Base-by-base conservation (phyloP, 2,888 invertebrate species). In the Papilio protenor region DNA sequence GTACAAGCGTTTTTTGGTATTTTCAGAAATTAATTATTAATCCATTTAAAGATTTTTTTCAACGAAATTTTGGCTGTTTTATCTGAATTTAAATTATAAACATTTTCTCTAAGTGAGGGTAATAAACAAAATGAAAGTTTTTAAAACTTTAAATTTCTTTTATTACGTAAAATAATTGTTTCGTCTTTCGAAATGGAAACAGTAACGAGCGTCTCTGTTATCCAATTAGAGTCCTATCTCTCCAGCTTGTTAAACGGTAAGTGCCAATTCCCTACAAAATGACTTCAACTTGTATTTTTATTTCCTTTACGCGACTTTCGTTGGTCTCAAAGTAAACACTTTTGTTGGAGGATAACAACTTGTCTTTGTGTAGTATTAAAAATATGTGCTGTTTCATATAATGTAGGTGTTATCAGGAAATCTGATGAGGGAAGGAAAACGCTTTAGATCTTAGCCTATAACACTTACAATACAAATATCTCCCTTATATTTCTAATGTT, bases 141-240 rank as follows among this genome's bases (percentile, higher is more conserved):
- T 23, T 70, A 66, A 70, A 69, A 21, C 21, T 47, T 23, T 21
- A 23, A 47, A 70, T 70, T 70, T 70, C 47, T 45, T 47, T 70
- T 49, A 70, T 70, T 23, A 47, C 16, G 49, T 21, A 70, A 45
- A 70, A 70, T 70, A 47, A 70, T 70, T 70, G 49, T 49, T 70
- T 70, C n/a, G 47, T 27, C 18, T 18, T 71, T 71, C 49, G 18
- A 52, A 71, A 52, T 27, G n/a, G 49, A 55, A 71, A 52, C 70
- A 52, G 33, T 52, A 52, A 71, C 49, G 52, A 52, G 52, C 52
- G 16, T 27, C 18, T 71, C 71, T 71, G 18, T 52, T 71, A 71
- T 71, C 27, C 71, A 71, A 52, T 71, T 71, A 71, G 70, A 70
- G 52, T 21, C 16, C 27, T 52, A 52, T 71, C 52, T 71, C 52